Evolutionary conservation across 1,140 invertebrate species (phyloP), one percentile per base, ranked within the genome.

Genomic region (Drosophila azteca): DNA sequence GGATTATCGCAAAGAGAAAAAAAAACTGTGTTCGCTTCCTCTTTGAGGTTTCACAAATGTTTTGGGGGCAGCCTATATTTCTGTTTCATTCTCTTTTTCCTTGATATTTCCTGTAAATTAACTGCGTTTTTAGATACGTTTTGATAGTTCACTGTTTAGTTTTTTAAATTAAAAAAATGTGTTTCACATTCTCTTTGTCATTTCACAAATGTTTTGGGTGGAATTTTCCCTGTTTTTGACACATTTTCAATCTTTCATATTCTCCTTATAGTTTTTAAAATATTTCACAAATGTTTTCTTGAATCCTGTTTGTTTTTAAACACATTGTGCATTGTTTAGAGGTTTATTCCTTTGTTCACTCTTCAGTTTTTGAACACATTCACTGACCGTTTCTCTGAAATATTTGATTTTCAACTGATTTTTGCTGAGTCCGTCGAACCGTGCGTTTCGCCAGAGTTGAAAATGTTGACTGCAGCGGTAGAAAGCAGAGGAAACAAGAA

Each of bases 401-500:
- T n/a, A 48, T 39, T 46, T 58, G 45, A 57, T 29, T 48, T 58
- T 20, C 13, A 59, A 46, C 29, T 54, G 39, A 51, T 45, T 9
- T 39, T 41, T 49, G 60, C 45, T 69, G 43, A 11, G 51, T 78
- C 62, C 82, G 82, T 43, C 69, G 13, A 87, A 78, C 43, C 78
- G 78, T 85, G 82, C 63, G 83, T 52, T 76, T 58, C 69, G 82
- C 82, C 57, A 78, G 66, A 87, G 76, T 58, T 53, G 52, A 82
- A 85, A 62, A 75, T 68, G 62, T 68, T 72, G 82, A 85, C 82
- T 85, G 82, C 65, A 61, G 71, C 78, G 66, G 43, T 57, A 57
- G 44, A 67, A 52, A 51, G 55, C 45, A 48, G 45, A 59, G 59
- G 43, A 51, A 24, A 51, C n/a, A 39, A 60, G 41, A 41, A 59